A percentile compares a stretch with the other conserved stretches of the same genome.
These are phyloP conservation scores for Salticus scenicus DNA, from an alignment of 2,888 invertebrate species.

Conservation along the genomic window DNA sequence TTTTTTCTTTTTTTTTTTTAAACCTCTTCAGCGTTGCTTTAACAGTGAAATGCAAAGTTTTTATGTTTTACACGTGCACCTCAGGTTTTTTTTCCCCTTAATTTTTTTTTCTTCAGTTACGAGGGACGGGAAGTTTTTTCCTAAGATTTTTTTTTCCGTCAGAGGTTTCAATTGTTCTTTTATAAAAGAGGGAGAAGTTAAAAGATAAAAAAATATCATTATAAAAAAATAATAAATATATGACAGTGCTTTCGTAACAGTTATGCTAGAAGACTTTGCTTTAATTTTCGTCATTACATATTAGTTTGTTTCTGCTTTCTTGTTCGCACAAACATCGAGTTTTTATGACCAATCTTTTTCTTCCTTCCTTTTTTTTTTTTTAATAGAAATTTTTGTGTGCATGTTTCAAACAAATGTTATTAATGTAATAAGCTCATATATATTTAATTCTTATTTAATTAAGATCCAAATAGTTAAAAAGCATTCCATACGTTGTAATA, in stretches of 20 bases:
- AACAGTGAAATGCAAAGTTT: constrained; percentile 20
- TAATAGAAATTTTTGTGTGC: too few species aligned
- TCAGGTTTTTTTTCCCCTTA: background rate
- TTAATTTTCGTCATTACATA: background rate
- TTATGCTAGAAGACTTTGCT: too few species aligned
- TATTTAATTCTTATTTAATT: too few species aligned
- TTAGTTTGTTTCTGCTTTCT: background rate
- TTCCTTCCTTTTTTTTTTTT: too few species aligned
- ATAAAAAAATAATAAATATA: constrained; percentile 1
- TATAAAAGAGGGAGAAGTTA: constrained; percentile 1
- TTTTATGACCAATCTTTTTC: too few species aligned
- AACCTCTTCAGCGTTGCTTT: background rate
- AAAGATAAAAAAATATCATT: background rate
- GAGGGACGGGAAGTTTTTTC: background rate
- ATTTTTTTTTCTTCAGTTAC: background rate
- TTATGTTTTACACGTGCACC: background rate
- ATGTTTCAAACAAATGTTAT: too few species aligned
- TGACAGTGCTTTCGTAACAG: background rate
- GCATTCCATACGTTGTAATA: too few species aligned
- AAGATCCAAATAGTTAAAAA: too few species aligned
- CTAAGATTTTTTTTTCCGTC: background rate
- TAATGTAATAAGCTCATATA: too few species aligned
- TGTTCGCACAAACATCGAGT: too few species aligned
- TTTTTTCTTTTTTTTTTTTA: background rate
- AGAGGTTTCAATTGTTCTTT: constrained; percentile 13